These are phyloP conservation scores for Ichneumon xanthorius DNA, from an alignment of 2,888 invertebrate species.

Conservation along the genomic window DNA sequence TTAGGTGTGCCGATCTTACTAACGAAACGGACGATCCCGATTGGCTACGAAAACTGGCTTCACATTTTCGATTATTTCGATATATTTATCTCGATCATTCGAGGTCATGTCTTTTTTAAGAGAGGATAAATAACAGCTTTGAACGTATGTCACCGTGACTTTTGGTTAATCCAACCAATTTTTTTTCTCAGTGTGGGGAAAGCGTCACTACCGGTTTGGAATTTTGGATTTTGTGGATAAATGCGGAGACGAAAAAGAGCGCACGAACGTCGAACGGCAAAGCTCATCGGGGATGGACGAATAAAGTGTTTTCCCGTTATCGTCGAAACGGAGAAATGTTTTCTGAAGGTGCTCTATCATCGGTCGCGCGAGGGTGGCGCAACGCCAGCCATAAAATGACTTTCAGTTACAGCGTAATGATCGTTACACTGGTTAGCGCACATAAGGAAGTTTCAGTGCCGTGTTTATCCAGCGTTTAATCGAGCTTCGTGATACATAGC, in stretches of 20 bases:
- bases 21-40: no score
- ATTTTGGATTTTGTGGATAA: no score
- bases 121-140: no score
- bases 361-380: slow-evolving; percentile 49
- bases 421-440: slow-evolving; percentile 2
- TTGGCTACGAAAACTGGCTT: no score
- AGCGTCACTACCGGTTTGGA: no score
- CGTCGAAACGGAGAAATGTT: slow-evolving; percentile 44
- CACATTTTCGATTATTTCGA: no score
- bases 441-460: slow-evolving; percentile 16
- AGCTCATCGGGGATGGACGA: not conserved
- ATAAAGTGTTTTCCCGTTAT: not conserved
- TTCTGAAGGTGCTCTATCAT: slow-evolving; percentile 8
- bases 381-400: not conserved
- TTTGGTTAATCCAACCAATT: no score
- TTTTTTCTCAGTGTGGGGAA: no score
- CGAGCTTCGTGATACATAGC: slow-evolving; percentile 47
- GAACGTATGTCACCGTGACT: no score
- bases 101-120: no score
- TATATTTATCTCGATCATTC: no score
- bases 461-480: slow-evolving; percentile 54
- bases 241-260: not conserved
- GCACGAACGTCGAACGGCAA: not conserved
- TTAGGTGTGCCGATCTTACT: no score
- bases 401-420: slow-evolving; percentile 29